Percentiles rank a stretch among this genome's conserved stretches.
These are phyloP conservation scores for Crematogaster levior DNA, from an alignment of 2,888 invertebrate genomes.

Conservation along the genomic window DNA sequence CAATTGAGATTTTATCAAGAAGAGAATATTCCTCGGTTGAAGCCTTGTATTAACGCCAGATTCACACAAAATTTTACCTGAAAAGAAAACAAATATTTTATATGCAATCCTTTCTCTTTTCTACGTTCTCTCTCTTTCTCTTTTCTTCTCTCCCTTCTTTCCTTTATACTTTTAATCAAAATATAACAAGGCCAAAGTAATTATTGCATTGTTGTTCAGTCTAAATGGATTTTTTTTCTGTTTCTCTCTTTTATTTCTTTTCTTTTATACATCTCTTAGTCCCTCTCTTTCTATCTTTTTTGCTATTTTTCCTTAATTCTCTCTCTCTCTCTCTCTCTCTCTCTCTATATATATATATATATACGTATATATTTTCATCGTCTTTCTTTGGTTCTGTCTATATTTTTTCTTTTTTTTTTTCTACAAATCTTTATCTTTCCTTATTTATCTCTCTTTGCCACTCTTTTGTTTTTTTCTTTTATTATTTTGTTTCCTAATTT, in stretches of 20 bases:
- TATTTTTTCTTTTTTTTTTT: neutral
- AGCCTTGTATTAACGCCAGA: slow-evolving; percentile 75
- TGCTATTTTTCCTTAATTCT: neutral
- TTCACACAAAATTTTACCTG: slow-evolving; percentile 62
- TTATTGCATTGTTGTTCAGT: neutral
- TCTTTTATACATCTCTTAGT: neutral
- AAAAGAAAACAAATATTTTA: slow-evolving; percentile 26
- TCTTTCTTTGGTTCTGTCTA: neutral
- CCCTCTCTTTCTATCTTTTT: neutral
- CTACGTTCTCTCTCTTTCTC: neutral
- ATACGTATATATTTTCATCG: no score
- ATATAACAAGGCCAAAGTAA: neutral
- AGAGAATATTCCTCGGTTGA: slow-evolving; percentile 73
- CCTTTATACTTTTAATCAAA: neutral
- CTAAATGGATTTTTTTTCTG: neutral
- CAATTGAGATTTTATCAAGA: slow-evolving; percentile 62
- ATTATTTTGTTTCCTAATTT: neutral
- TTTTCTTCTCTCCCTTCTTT: neutral
- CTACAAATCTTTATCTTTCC: neutral
- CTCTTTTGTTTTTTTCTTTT: neutral
- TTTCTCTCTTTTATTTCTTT: neutral
- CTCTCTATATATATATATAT: no score
- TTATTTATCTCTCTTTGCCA: neutral
- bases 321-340: neutral
- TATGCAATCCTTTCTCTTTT: neutral